A percentile compares a stretch with the other conserved stretches of the same genome.
Evolutionary conservation across 2,113 vertebrate genomes (phyloP).

Genomic region (Mormyrus iriodes): DNA sequence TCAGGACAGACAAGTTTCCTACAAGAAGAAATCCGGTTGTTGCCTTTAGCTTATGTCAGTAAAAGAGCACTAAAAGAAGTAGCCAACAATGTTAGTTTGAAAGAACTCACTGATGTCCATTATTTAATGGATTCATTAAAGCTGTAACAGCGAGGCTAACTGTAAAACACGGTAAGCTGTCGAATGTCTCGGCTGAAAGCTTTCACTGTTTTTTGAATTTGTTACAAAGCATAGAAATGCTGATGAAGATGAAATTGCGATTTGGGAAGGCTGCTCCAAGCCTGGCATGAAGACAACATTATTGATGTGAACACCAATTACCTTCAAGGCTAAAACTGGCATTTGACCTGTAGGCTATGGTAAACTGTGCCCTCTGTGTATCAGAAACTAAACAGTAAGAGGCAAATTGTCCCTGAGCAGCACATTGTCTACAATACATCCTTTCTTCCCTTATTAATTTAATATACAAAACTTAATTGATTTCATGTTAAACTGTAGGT

Average conservation of each 20-base stretch:
- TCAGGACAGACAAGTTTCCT: not conserved
- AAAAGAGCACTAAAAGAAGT: not conserved
- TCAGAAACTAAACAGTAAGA: not conserved
- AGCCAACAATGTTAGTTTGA: not conserved
- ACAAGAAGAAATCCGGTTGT: not conserved
- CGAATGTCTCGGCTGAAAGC: not conserved
- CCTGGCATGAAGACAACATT: not conserved
- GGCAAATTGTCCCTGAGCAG: not conserved
- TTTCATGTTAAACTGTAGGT: not conserved
- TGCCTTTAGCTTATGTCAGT: not conserved
- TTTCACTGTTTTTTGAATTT: not conserved
- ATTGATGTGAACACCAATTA: not conserved
- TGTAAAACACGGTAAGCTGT: not conserved
- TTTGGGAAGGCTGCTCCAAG: not conserved
- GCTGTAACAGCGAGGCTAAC: not conserved
- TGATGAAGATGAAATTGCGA: not conserved
- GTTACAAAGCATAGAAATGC: not conserved
- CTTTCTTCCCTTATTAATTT: not conserved
- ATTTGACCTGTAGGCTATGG: not conserved
- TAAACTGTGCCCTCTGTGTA: not conserved
- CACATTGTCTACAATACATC: not conserved
- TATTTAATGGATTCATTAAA: slow-evolving; percentile 4
- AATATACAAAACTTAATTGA: not conserved
- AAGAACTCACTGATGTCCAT: not conserved
- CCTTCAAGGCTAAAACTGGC: not conserved